Conservation (phyloP, 2,797 vertebrate species). For the Heterohyrax brucei region DNA sequence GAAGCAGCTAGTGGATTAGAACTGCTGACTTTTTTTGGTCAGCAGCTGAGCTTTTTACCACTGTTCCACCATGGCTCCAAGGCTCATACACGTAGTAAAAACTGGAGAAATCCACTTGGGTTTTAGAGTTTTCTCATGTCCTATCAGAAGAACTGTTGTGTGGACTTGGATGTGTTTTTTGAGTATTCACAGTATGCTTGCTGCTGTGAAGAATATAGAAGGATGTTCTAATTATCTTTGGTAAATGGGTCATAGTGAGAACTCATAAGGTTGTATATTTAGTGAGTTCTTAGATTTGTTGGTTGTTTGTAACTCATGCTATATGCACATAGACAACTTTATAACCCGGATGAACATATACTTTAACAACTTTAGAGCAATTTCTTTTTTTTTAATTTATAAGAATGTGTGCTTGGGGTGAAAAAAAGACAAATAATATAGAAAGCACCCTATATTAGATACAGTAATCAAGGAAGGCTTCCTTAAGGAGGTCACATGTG, state of each 20-base stretch:
- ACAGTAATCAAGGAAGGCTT: slow-evolving; percentile 3
- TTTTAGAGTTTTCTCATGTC: slow-evolving; percentile 35
- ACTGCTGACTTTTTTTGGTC: too few relatives aligned
- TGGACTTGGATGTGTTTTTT: slow-evolving; percentile 8
- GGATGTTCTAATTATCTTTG: slow-evolving; percentile 30
- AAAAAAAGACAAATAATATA: neutral
- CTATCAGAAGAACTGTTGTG: slow-evolving; percentile 3
- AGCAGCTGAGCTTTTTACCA: too few relatives aligned
- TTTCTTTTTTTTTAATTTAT: neutral
- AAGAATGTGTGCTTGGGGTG: neutral
- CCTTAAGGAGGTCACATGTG: neutral
- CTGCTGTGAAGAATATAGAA: neutral
- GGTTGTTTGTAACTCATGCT: neutral
- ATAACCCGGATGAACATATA: neutral
- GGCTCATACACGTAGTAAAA: slow-evolving; percentile 32
- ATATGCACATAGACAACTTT: neutral
- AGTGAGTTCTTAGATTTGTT: slow-evolving; percentile 1
- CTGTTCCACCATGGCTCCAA: too few relatives aligned
- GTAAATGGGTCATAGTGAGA: neutral
- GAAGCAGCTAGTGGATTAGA: too few relatives aligned
- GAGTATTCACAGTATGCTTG: slow-evolving; percentile 1
- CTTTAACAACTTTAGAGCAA: neutral
- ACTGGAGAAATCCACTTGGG: neutral
- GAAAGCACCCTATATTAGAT: neutral
- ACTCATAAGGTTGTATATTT: neutral